Conservation (phyloP, 2,797 vertebrate species). For the Galagoides demidoff region DNA sequence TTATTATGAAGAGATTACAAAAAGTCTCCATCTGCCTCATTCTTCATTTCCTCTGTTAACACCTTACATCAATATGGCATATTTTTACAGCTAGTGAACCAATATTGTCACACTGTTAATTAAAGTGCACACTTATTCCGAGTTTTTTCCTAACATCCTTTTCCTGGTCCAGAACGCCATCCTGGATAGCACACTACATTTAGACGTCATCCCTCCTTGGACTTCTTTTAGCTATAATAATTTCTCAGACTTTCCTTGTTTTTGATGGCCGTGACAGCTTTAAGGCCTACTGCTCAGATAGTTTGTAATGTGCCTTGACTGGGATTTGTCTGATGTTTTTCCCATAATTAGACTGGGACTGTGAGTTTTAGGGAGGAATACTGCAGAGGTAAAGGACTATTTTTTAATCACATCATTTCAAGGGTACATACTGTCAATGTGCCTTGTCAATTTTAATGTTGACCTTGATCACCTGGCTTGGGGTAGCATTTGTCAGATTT, state of each 20-base stretch:
- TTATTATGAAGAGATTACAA: not conserved
- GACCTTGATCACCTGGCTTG: not conserved
- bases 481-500: not conserved
- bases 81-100: not conserved
- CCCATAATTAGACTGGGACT: not conserved
- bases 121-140: not conserved
- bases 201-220: not conserved
- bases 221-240: not conserved
- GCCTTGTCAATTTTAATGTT: not conserved
- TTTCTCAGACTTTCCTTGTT: not conserved
- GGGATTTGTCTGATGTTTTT: not conserved
- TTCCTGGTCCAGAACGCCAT: not conserved
- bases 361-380: not conserved
- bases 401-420: not conserved
- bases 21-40: not conserved
- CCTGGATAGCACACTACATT: not conserved
- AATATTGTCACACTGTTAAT: not conserved
- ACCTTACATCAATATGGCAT: not conserved
- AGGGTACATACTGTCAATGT: not conserved
- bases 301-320: not conserved
- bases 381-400: not conserved
- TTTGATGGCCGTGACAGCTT: not conserved
- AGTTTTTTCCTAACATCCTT: not conserved
- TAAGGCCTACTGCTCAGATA: not conserved
- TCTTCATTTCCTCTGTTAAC: not conserved